Percentiles rank a stretch among this genome's conserved stretches.
phyloP scores from a whole-genome alignment of 2,797 vertebrate species.

The Meda fulgida region DNA sequence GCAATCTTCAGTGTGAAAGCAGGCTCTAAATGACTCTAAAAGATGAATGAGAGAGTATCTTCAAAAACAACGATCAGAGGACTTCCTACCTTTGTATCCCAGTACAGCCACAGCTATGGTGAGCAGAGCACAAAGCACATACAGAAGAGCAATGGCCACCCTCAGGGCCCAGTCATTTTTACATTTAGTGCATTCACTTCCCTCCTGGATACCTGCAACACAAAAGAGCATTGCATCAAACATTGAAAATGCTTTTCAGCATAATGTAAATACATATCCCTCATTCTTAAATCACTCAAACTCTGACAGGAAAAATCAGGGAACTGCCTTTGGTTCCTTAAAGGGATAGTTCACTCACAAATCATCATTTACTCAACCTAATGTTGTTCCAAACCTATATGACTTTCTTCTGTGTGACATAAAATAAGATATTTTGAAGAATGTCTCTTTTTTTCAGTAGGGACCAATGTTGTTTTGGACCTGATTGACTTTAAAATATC shows the following conservation, averaged over 20 bases:
- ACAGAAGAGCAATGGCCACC: slow-evolving; percentile 91
- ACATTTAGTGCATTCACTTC: slow-evolving; percentile 96
- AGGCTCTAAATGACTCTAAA: background rate
- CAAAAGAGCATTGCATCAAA: slow-evolving; percentile 22
- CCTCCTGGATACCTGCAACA: slow-evolving; percentile 96
- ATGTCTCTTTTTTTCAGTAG: background rate
- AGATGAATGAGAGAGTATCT: background rate
- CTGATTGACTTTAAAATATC: background rate
- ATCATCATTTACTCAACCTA: background rate
- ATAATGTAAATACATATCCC: background rate
- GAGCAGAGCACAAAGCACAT: slow-evolving; percentile 92
- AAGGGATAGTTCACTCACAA: background rate
- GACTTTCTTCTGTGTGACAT: background rate
- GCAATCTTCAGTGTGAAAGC: background rate
- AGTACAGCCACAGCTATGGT: slow-evolving; percentile 95
- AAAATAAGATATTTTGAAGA: background rate
- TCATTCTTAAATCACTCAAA: background rate
- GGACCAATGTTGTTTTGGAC: background rate
- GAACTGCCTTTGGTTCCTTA: background rate
- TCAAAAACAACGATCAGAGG: background rate
- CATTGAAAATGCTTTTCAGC: background rate
- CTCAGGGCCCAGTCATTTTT: slow-evolving; percentile 97
- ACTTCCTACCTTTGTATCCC: slow-evolving; percentile 92
- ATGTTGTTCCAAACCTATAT: background rate
- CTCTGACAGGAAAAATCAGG: background rate